phyloP scores from a whole-genome alignment of 64 coral and sea anemone genomes.

The Montipora sp. region DNA sequence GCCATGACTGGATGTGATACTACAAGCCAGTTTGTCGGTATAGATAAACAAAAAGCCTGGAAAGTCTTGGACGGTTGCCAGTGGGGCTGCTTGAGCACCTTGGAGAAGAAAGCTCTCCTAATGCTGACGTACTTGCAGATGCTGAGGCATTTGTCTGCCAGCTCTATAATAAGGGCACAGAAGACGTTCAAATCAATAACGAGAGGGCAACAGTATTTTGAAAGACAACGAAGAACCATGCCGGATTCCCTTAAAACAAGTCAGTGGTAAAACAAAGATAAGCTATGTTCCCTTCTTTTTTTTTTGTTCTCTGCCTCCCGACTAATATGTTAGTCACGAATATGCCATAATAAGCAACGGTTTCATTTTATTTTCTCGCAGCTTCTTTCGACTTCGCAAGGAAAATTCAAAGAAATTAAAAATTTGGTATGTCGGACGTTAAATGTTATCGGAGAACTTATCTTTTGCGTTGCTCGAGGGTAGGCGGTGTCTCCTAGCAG shows the following conservation, averaged over 20 bases:
- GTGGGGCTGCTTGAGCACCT: constrained; percentile 28
- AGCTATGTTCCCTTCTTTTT: constrained; percentile 41
- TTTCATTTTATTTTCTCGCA: too few species aligned
- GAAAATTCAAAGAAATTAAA: too few species aligned
- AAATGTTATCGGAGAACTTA: too few species aligned
- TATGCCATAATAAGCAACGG: too few species aligned
- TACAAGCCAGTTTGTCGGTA: constrained; percentile 62
- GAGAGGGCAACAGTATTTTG: constrained; percentile 62
- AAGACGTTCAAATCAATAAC: constrained; percentile 17
- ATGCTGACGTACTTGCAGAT: constrained; percentile 15
- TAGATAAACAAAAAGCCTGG: constrained; percentile 61
- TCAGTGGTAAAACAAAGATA: constrained; percentile 44
- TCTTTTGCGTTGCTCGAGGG: too few species aligned
- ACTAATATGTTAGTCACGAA: not conserved
- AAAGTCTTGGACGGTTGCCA: not conserved
- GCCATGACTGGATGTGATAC: constrained; percentile 59
- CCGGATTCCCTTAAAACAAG: not conserved
- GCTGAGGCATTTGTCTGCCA: constrained; percentile 66
- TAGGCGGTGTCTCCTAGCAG: too few species aligned
- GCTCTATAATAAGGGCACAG: constrained; percentile 46
- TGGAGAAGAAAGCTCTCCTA: constrained; percentile 3
- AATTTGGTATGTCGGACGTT: too few species aligned
- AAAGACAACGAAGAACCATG: constrained; percentile 35
- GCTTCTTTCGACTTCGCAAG: too few species aligned
- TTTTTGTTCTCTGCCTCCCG: constrained; percentile 5